Conservation (phyloP, 2,888 invertebrate genomes). For the Cyaniris semiargus region DNA sequence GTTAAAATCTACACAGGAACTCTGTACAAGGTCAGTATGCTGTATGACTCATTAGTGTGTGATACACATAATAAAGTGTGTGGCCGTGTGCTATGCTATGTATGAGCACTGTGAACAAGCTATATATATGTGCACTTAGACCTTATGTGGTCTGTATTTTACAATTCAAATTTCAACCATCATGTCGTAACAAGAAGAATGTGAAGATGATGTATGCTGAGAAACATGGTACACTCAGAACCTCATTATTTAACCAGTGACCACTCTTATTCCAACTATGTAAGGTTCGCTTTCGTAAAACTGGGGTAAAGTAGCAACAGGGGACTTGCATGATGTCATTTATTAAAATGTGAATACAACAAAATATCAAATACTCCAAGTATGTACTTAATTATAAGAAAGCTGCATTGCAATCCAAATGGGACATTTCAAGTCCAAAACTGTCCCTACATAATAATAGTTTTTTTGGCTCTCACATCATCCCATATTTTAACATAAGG, state of each 20-base stretch:
- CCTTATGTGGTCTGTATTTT: constrained; percentile 12
- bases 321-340: not conserved
- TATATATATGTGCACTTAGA: constrained; percentile 5
- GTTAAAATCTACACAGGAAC: constrained; percentile 28
- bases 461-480: no score
- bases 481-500: no score
- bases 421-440: no score
- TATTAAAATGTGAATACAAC: not conserved
- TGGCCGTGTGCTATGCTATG: no score
- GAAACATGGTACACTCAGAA: not conserved
- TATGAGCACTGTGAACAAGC: not conserved
- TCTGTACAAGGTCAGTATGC: not conserved
- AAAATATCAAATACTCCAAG: not conserved
- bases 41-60: not conserved
- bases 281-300: not conserved
- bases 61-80: not conserved
- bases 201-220: constrained; percentile 15
- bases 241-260: not conserved
- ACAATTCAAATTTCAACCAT: constrained; percentile 7
- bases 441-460: no score
- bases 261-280: not conserved
- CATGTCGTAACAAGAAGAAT: not conserved
- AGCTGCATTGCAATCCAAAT: no score
- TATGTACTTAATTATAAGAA: no score
- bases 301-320: not conserved